A percentile compares a stretch with the other conserved stretches of the same genome.
These are phyloP conservation scores for Macrosteles quadrilineatus DNA, from an alignment of 1,140 invertebrate species.

Conservation along the genomic window DNA sequence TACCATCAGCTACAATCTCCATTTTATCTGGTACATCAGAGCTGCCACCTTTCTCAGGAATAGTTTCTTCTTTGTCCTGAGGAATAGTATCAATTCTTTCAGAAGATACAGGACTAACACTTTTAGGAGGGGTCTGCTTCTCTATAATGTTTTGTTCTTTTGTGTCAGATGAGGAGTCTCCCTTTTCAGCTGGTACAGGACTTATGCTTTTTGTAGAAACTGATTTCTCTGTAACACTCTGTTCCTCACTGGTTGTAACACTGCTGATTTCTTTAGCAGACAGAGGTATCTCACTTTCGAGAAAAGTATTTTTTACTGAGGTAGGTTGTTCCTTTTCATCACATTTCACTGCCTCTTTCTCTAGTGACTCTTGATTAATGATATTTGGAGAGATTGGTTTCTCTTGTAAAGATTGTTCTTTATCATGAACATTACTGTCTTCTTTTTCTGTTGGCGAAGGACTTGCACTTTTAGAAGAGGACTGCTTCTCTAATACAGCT, in stretches of 20 bases:
- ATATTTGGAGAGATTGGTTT: neutral
- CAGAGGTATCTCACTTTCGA: neutral
- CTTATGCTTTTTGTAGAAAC: neutral
- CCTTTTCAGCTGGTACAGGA: conserved; percentile 7
- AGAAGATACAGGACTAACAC: neutral
- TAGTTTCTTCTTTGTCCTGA: neutral
- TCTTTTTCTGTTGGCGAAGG: conserved; percentile 6
- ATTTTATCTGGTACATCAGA: no score
- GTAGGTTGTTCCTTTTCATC: no score
- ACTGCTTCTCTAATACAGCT: neutral
- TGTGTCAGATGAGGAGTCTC: neutral
- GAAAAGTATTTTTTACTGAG: neutral
- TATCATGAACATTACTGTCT: neutral
- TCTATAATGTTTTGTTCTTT: neutral
- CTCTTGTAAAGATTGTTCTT: neutral
- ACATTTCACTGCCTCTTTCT: neutral
- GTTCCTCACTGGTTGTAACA: no score
- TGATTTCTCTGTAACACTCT: neutral
- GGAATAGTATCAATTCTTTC: neutral
- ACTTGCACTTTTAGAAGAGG: neutral
- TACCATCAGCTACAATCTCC: no score
- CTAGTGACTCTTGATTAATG: neutral
- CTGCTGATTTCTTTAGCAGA: neutral
- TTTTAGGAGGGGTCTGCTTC: neutral
- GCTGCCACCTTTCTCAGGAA: no score